Base-by-base conservation (phyloP, 2,797 vertebrate genomes). In the Holocentrus rufus region DNA sequence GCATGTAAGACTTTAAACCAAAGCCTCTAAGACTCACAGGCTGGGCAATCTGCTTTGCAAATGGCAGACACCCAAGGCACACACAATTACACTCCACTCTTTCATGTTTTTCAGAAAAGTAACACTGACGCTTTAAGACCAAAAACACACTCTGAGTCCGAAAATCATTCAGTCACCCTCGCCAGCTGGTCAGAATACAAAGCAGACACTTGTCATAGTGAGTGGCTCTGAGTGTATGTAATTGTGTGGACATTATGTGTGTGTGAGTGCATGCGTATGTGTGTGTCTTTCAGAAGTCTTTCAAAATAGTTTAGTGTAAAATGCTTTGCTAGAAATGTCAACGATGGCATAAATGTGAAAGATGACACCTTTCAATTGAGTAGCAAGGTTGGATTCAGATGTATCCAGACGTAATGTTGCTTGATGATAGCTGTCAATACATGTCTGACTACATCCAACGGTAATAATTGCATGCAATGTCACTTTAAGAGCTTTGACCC, bases 31-130 rank as follows among this genome's bases (percentile, higher is more conserved):
- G 78, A 61, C 65, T 52, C 65, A 55, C 31, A 11, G 25, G 8
- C 60, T 60, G 9, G 58, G 57, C 47, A 46, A 50, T 30, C 57
- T 17, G 52, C 64, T 85, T 55, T 80, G 74, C 47, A 82, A 75
- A 81, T 85, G 84, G 87, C 83, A 84, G 63, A 27, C 57, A 56
- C 63, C 84, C 83, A 87, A 87, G 65, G 63, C 77, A 80, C 85
- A 87, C 82, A 78, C 69, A 66, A 63, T 84, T 44, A 78, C 55
- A 70, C 73, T 64, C 44, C 25, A 13, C 62, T 76, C 25, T 61
- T 82, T 77, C 61, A 74, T 68, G 75, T 65, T 81, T 77, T 77
- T 69, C 31, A 63, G 66, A 81, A 79, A 85, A 59, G 72, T 56
- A 79, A 79, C 82, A 70, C 53, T 23, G 55, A 78, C 25, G 53